Evolutionary conservation across 2,113 vertebrate genomes (phyloP), one percentile per base, ranked within the genome.

Genomic region (Pollachius pollachius): DNA sequence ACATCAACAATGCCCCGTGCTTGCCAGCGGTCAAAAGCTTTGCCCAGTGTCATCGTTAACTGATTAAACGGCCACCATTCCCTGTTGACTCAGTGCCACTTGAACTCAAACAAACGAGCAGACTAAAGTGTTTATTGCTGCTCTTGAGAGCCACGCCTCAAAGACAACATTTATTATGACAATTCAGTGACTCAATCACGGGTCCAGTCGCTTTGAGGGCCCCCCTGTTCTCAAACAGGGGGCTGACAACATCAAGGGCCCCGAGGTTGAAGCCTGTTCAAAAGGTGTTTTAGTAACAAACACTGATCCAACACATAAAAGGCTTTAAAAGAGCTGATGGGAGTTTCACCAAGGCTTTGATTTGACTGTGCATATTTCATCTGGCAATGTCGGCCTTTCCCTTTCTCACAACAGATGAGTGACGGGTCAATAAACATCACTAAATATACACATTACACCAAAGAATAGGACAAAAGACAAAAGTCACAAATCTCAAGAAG

Each of bases 101-200:
- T 82, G 86, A 86, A 89, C 81, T 86, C 85, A 89, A 89, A 89
- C 85, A 89, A 48, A 87, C 56, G 4, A 72, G 71, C 69, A 27
- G 17, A 67, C 70, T 71, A 75, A 79, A 73, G 65, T 71, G 74
- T 65, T 48, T 48, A 48, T 48, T 48, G 41, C 12, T 48, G 41
- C 41, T 48, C 41, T 48, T 48, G 41, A 48, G 60, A 34, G 76
- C 78, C 81, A 81, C 67, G 16, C 76, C 75, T 71, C 23, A 15
- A 59, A 72, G 66, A 72, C 75, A 30, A 69, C 65, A 41, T 70
- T 64, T 68, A 67, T 75, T 72, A 64, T 82, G 68, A 68, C 41
- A 67, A 71, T 62, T 67, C 69, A 0, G 71, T 76, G 64, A 80
- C 75, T 84, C 77, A 48, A 48, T 48, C 41, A 48, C 41, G 12